These are phyloP conservation scores for Xerus rutilus DNA, from an alignment of 2,797 vertebrate genomes.

Conservation along the genomic window DNA sequence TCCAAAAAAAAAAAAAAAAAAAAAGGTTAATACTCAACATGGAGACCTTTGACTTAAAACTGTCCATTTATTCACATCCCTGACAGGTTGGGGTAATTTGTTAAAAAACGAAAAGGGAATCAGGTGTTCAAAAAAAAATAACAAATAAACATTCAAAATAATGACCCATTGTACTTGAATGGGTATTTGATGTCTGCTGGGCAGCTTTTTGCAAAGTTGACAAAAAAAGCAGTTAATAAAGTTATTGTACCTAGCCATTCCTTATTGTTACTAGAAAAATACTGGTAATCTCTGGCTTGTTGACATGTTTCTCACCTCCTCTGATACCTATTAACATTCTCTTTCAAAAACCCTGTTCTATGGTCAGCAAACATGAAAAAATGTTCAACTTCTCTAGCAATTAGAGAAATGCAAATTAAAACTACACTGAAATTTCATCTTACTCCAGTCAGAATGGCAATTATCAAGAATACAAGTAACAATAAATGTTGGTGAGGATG, in stretches of 20 bases:
- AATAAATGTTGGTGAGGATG: too few relatives aligned
- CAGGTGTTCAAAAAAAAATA: neutral
- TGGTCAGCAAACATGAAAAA: too few relatives aligned
- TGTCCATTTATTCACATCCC: neutral
- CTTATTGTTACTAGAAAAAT: neutral
- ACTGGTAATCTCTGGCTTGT: neutral
- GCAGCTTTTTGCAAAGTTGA: neutral
- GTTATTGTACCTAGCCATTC: neutral
- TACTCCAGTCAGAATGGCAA: too few relatives aligned
- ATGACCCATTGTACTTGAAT: neutral
- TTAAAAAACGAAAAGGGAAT: slow-evolving; percentile 53
- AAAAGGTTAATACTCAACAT: neutral
- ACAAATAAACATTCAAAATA: slow-evolving; percentile 63
- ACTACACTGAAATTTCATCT: too few relatives aligned
- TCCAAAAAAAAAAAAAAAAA: too few relatives aligned
- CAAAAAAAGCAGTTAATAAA: neutral
- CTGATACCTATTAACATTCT: neutral
- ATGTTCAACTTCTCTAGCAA: too few relatives aligned
- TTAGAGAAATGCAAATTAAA: too few relatives aligned
- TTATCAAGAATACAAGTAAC: too few relatives aligned
- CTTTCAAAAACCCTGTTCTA: neutral
- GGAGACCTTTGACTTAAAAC: slow-evolving; percentile 10
- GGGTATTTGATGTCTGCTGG: neutral
- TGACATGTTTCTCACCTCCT: neutral
- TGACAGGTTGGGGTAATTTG: neutral